A percentile compares a stretch with the other conserved stretches of the same genome.
phyloP scores from a whole-genome alignment of 2,797 vertebrate genomes.

The Botia almorhae region DNA sequence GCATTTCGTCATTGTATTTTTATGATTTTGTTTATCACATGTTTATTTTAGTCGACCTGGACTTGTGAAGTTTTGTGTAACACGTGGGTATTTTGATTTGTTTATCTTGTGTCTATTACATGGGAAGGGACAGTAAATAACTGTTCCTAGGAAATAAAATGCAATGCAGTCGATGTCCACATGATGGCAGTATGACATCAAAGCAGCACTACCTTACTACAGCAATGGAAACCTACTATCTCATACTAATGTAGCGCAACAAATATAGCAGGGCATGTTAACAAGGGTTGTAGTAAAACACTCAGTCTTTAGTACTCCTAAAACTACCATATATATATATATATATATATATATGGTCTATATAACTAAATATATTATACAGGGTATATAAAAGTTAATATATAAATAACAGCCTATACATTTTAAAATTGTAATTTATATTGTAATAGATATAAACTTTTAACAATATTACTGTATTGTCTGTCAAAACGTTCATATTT shows the following conservation, averaged over 20 bases:
- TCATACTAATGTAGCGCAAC: too few species aligned
- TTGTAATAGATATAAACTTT: too few species aligned
- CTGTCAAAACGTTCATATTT: not conserved
- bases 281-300: too few species aligned
- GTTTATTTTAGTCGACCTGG: too few species aligned
- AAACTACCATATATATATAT: not conserved
- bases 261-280: too few species aligned
- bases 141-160: not conserved
- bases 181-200: constrained; percentile 66
- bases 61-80: not conserved
- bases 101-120: too few species aligned
- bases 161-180: constrained; percentile 62
- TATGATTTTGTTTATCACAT: too few species aligned
- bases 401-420: not conserved
- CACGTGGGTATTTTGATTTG: not conserved
- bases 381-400: not conserved
- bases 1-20: not conserved
- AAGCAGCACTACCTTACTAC: constrained; percentile 34
- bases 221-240: not conserved
- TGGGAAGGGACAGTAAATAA: not conserved
- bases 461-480: too few species aligned
- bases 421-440: not conserved
- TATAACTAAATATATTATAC: too few species aligned
- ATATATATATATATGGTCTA: too few species aligned
- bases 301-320: not conserved